These are phyloP conservation scores for Heliocidaris tuberculata DNA, from an alignment of 35 echinoderm and acorn worm species.

Conservation along the genomic window DNA sequence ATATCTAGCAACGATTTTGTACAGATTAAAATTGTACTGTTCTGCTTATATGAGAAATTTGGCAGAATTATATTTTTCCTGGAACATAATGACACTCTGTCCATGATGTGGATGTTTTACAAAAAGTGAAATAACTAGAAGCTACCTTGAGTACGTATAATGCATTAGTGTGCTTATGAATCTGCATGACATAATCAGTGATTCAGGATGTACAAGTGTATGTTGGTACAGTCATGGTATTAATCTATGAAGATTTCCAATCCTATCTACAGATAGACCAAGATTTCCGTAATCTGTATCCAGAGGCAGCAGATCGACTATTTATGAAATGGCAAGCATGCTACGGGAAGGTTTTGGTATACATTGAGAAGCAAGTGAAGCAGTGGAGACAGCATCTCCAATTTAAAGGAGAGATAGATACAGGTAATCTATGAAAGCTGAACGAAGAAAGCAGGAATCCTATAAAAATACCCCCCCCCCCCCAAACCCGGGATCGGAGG, in stretches of 20 bases:
- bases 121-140: neutral
- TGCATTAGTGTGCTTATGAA: neutral
- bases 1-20: too few species aligned
- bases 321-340: neutral
- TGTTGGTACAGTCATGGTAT: slow-evolving; percentile 6
- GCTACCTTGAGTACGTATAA: neutral
- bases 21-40: neutral
- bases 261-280: too few species aligned
- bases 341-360: neutral
- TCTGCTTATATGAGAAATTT: neutral
- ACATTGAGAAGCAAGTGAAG: neutral
- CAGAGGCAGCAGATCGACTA: neutral
- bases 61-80: neutral
- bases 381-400: neutral
- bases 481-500: neutral
- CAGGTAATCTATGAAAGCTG: slow-evolving; percentile 14
- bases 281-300: neutral
- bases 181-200: neutral
- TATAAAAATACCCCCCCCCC: neutral
- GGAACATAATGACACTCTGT: neutral
- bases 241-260: neutral
- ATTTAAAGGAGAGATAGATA: neutral
- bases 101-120: neutral
- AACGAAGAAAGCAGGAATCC: neutral
- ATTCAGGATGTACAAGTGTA: slow-evolving; percentile 6